Evolutionary conservation across 2,797 vertebrate genomes (phyloP), one percentile per base, ranked within the genome.

Genomic region (Rhadinocentrus ornatus): DNA sequence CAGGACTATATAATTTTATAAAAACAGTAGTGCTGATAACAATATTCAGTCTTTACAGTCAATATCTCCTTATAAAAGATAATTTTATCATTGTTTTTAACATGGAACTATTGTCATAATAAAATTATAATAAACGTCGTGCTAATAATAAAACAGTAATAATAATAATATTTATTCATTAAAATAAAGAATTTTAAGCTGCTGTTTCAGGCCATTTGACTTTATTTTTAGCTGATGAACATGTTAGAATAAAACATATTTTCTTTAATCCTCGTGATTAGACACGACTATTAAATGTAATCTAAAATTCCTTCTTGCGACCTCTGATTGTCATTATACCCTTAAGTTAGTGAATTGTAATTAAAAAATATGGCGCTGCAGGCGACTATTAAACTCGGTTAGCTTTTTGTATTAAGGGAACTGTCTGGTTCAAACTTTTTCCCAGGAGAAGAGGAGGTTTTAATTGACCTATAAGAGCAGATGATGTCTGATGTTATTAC

Each of bases 321-420:
- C 27, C 27, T 32, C 41, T 31, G 18, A 41, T 68, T 56, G 44
- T 59, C 31, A 50, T 60, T 26, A 15, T 35, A 68, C 32, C 55
- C 44, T 16, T 57, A 39, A 50, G 56, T 69, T 24, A 60, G 18
- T n/a, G 46, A 11, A 29, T 20, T 60, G 44, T 0, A 69, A 69
- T 69, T 69, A 41, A 59, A 59, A 68, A 59, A 13, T 22, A 8
- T 18, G 16, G 34, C 15, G 24, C 52, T 44, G 26, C 35, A 24
- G 53, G 53, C 55, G 15, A 41, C 7, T 35, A 35, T 37, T 26
- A 24, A 59, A 59, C 34, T 11, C 1, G 56, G 56, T 58, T 22
- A 57, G 63, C 48, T 66, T 66, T 12, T 16, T 27, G 13, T 15
- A 26, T 53, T 13, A 39, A 16, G 20, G 22, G 1, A 10, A 13